Evolutionary conservation across 2,888 invertebrate genomes (phyloP), one percentile per base, ranked within the genome.

Genomic region (Caradrina kadenii): DNA sequence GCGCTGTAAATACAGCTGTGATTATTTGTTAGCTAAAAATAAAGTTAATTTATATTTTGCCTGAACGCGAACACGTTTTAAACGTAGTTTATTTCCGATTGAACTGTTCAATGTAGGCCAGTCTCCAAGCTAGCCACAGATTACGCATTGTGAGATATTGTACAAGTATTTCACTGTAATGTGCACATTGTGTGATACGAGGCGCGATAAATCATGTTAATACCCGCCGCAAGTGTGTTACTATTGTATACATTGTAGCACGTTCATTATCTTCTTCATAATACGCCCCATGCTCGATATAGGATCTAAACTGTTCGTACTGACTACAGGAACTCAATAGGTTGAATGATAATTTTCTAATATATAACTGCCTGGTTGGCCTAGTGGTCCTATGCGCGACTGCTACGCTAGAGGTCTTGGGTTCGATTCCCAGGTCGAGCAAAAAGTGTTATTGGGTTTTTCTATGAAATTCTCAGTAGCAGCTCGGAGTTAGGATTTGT

Each of bases 151-250:
- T 54, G 35, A 68, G 62, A 35, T 69, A 52, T 56, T 61, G 63
- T 56, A 21, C 52, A 49, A 60, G 60, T 76, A 69, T 48, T 63
- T 63, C 21, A 76, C 48, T 52, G 11, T 22, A 63, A 63, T 60
- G 59, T 63, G 48, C 56, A 48, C 63, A 64, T 48, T 76, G 60
- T 52, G 63, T 63, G 56, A n/a, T 56, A 22, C 11, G 52, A 49
- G 31, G 22, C 48, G n/a, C 49, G 22, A n/a, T 64, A 62, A 53
- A 76, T 75, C 65, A 65, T 71, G 53, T 54, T 54, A n/a, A 64
- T 54, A 45, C 11, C 35, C 26, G 11, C 19, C 6, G 65, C 56
- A 39, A 61, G 26, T 49, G 26, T 49, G 49, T 62, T 39, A 76
- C 19, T 49, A 21, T 31, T n/a, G n/a, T n/a, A n/a, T n/a, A n/a